Base-by-base conservation (phyloP, 1,140 invertebrate genomes). In the Cydia pomonella region DNA sequence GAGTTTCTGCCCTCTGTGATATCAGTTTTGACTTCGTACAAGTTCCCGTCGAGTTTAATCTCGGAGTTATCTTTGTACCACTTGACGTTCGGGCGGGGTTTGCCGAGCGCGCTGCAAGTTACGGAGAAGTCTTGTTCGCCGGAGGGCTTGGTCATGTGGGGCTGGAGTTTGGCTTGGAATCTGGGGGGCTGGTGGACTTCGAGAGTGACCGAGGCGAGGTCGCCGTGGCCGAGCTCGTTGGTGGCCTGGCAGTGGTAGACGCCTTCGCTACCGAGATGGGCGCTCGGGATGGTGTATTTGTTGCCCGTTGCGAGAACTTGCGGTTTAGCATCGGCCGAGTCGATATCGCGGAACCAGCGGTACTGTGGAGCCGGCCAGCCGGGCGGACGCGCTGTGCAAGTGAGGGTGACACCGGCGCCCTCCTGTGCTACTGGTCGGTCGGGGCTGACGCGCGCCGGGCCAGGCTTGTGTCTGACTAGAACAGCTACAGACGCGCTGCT, bases 361-460 rank as follows among this genome's bases (percentile, higher is more conserved):
- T 97, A 98, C 75, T 97, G 95, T 0, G 98, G 97, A 27, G 96
- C 95, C 0, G 98, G 98, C 95, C 97, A 98, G 12, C 98, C 98
- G 0, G 97, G 96, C 0, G 98, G 97, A 77, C 95, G 96, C 0
- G 97, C 97, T 44, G 95, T 95, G 82, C 98, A 99, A 0, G 96
- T 97, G 0, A 99, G 93, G 0, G 97, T 98, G 0, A 98, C 96
- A 0, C 95, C 95, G 1, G 96, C 95, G 1, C 97, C 97, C 84
- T 98, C 97, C 66, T 97, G 95, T 0, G 97, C 97, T 12, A 98
- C 95, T 0, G 97, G 97, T 25, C 96, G 95, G 76, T 96, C 96
- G 0, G 97, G 97, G 0, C 96, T 96, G 33, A 99, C 97, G 74
- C 95, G 94, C 0, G 97, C 96, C 72, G 96, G 95, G 0, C 97